Percentiles rank a stretch among this genome's conserved stretches.
These are phyloP conservation scores for Nothura maculosa DNA, from an alignment of 2,797 vertebrate species.

Conservation along the genomic window DNA sequence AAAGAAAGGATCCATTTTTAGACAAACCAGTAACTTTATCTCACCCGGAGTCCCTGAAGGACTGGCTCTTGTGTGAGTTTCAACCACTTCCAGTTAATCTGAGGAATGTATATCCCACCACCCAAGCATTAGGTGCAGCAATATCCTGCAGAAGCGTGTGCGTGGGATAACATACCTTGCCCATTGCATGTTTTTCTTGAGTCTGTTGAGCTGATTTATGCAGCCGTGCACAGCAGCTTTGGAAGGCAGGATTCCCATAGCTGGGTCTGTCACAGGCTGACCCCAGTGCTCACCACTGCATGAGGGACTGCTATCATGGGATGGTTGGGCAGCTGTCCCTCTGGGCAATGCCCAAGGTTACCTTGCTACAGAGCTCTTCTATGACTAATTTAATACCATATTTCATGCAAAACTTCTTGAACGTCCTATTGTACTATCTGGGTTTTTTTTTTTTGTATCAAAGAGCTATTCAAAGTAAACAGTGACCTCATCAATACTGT, in stretches of 20 bases:
- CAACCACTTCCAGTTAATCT: neutral
- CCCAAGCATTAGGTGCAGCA: neutral
- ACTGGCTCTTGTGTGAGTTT: neutral
- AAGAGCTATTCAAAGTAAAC: constrained; percentile 75
- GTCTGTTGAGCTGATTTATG: constrained; percentile 3
- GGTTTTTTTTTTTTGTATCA: constrained; percentile 52
- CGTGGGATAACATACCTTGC: neutral
- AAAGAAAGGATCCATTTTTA: neutral
- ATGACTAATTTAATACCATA: constrained; percentile 59
- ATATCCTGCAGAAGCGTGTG: neutral
- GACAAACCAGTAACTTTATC: neutral
- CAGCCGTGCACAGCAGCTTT: constrained; percentile 1
- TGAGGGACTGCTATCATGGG: neutral
- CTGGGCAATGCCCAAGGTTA: neutral
- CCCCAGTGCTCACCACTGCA: neutral
- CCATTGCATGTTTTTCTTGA: neutral
- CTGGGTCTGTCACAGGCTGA: constrained; percentile 16
- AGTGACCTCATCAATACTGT: constrained; percentile 74
- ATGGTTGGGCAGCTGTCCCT: constrained; percentile 8
- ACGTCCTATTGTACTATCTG: constrained; percentile 52
- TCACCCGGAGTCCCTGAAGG: neutral
- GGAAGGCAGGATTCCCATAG: constrained; percentile 4
- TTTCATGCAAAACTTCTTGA: constrained; percentile 58
- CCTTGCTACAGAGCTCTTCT: constrained; percentile 13
- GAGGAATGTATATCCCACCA: neutral